phyloP scores from a whole-genome alignment of 2,888 invertebrate species.

The Himalopsyche tibetana region DNA sequence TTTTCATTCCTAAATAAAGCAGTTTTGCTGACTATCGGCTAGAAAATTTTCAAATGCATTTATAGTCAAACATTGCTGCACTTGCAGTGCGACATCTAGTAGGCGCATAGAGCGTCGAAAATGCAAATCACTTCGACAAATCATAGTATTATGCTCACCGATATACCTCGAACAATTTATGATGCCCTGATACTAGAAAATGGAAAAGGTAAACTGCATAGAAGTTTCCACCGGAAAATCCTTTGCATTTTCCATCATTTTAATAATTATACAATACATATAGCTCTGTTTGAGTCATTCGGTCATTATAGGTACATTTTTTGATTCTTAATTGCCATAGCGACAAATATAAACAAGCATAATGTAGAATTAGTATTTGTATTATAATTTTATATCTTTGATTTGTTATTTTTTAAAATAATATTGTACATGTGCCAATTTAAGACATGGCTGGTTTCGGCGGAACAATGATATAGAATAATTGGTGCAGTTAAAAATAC shows the following conservation, averaged over 20 bases:
- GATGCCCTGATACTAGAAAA: slow-evolving; percentile 59
- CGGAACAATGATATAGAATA: too few relatives aligned
- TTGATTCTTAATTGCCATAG: too few relatives aligned
- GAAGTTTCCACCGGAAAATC: slow-evolving; percentile 18
- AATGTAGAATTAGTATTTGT: too few relatives aligned
- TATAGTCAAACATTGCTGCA: background rate
- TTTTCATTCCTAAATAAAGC: background rate
- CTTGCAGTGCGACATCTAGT: slow-evolving; percentile 49
- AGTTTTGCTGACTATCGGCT: background rate
- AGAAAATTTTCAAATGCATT: slow-evolving; percentile 7
- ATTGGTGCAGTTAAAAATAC: too few relatives aligned
- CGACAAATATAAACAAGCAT: too few relatives aligned
- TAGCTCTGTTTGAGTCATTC: too few relatives aligned
- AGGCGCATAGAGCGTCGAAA: background rate
- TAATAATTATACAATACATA: too few relatives aligned
- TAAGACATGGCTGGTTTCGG: too few relatives aligned
- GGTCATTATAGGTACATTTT: too few relatives aligned
- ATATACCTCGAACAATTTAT: slow-evolving; percentile 48
- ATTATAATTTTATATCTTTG: too few relatives aligned
- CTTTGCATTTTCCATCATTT: background rate
- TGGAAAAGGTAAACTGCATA: slow-evolving; percentile 48
- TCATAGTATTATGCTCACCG: background rate
- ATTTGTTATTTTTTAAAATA: too few relatives aligned
- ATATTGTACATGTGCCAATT: too few relatives aligned
- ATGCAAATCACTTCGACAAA: slow-evolving; percentile 29